Conservation (phyloP, 2,113 vertebrate genomes). For the Erpornis zantholeuca region DNA sequence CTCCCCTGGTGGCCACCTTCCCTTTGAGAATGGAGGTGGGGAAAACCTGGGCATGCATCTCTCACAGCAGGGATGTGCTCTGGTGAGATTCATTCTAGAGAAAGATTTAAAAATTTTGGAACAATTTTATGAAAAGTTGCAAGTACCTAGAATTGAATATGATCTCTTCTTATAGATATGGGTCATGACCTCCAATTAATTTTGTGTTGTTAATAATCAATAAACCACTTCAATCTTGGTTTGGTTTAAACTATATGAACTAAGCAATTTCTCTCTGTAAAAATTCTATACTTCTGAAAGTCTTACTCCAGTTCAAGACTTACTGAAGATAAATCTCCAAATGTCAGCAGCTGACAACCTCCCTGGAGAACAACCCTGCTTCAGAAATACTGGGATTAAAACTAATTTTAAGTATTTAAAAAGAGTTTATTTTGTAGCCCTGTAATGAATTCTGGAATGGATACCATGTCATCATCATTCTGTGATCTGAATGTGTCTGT, state of each 20-base stretch:
- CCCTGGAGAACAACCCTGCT: background rate
- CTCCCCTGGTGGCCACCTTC: background rate
- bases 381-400: background rate
- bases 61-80: background rate
- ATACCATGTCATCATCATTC: background rate
- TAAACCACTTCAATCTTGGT: background rate
- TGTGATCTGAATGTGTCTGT: background rate
- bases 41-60: background rate
- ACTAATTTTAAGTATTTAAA: background rate
- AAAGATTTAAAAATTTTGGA: background rate
- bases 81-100: background rate
- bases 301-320: background rate
- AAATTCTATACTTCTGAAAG: background rate
- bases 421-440: background rate
- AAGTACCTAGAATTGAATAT: background rate
- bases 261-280: background rate
- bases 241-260: background rate
- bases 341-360: background rate
- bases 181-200: background rate
- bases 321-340: background rate
- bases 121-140: background rate
- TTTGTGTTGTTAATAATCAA: background rate
- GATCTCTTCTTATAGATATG: background rate
- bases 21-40: too few relatives aligned
- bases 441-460: background rate